Percentiles rank a stretch among this genome's conserved stretches.
Conservation (phyloP, 2,113 vertebrate genomes). For the Oncorhynchus gorbuscha region DNA sequence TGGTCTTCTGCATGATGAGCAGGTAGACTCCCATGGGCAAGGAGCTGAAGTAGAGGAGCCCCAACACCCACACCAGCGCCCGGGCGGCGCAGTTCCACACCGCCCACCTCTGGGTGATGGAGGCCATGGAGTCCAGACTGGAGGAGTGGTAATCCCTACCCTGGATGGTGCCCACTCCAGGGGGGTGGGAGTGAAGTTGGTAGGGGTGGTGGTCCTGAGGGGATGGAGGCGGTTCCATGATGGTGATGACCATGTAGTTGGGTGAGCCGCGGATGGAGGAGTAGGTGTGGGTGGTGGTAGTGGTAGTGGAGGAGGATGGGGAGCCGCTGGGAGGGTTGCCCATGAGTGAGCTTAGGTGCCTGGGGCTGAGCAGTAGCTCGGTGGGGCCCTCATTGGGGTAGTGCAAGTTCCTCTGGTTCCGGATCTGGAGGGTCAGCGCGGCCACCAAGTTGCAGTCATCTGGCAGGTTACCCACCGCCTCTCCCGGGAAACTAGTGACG, state of each 20-base stretch:
- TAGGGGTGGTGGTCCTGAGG: constrained; percentile 70
- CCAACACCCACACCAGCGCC: constrained; percentile 88
- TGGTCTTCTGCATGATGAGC: constrained; percentile 90
- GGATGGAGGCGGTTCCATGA: constrained; percentile 86
- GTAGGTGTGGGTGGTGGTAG: constrained; percentile 50
- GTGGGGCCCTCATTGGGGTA: constrained; percentile 78
- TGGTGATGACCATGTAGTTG: constrained; percentile 92
- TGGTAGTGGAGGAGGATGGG: constrained; percentile 32
- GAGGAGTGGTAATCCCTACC: constrained; percentile 80
- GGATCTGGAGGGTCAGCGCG: constrained; percentile 78
- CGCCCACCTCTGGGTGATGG: constrained; percentile 83
- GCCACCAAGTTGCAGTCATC: constrained; percentile 88
- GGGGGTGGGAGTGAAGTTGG: constrained; percentile 12
- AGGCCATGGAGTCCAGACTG: constrained; percentile 86
- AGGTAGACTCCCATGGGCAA: constrained; percentile 93
- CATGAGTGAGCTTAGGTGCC: constrained; percentile 81
- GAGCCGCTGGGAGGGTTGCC: constrained; percentile 77
- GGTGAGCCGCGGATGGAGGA: constrained; percentile 66
- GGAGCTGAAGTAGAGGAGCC: constrained; percentile 91
- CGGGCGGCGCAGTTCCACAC: constrained; percentile 88
- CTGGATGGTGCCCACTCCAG: neutral
- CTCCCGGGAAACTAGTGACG: constrained; percentile 80
- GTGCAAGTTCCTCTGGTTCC: constrained; percentile 78
- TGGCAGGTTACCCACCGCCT: constrained; percentile 81
- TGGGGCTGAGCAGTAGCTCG: constrained; percentile 86